Percentiles rank a stretch among this genome's conserved stretches.
Evolutionary conservation across 92 coral and sea anemone species (phyloP).

Genomic region (Epizoanthus rinbou): DNA sequence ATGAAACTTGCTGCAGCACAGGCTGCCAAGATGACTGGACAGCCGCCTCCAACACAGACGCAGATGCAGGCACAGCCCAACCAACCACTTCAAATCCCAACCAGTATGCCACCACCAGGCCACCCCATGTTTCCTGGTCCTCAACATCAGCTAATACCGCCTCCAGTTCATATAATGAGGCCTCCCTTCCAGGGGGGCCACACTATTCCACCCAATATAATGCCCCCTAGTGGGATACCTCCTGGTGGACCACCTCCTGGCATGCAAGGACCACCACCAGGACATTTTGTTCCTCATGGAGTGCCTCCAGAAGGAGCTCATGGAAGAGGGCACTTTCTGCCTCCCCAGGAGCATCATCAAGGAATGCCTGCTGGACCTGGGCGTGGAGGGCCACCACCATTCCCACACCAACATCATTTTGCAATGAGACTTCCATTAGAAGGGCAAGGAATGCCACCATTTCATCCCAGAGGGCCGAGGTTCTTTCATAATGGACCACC

Average conservation of each 20-base stretch:
- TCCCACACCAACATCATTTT: conserved; percentile 57
- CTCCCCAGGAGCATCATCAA: conserved; percentile 40
- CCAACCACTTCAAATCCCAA: conserved; percentile 70
- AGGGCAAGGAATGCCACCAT: conserved; percentile 57
- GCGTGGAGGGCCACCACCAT: conserved; percentile 57
- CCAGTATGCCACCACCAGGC: conserved; percentile 82
- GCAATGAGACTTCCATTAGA: conserved; percentile 47
- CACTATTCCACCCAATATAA: conserved; percentile 56
- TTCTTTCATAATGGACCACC: conserved; percentile 29
- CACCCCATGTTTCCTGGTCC: conserved; percentile 71
- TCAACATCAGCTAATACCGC: conserved; percentile 66
- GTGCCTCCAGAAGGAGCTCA: conserved; percentile 9
- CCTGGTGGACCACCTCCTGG: conserved; percentile 47
- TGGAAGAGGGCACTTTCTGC: conserved; percentile 56
- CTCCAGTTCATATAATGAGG: conserved; percentile 82
- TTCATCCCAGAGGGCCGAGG: conserved; percentile 62
- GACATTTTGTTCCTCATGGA: conserved; percentile 36
- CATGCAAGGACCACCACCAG: conserved; percentile 30
- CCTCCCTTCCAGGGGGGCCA: conserved; percentile 84
- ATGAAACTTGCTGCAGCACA: conserved; percentile 76
- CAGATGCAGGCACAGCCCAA: conserved; percentile 45
- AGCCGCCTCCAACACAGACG: conserved; percentile 51
- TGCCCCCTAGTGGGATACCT: conserved; percentile 61
- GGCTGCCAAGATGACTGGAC: conserved; percentile 50
- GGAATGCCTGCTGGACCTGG: conserved; percentile 41